Evolutionary conservation across 1,140 invertebrate genomes (phyloP).

Genomic region (Phymastichus coffea): DNA sequence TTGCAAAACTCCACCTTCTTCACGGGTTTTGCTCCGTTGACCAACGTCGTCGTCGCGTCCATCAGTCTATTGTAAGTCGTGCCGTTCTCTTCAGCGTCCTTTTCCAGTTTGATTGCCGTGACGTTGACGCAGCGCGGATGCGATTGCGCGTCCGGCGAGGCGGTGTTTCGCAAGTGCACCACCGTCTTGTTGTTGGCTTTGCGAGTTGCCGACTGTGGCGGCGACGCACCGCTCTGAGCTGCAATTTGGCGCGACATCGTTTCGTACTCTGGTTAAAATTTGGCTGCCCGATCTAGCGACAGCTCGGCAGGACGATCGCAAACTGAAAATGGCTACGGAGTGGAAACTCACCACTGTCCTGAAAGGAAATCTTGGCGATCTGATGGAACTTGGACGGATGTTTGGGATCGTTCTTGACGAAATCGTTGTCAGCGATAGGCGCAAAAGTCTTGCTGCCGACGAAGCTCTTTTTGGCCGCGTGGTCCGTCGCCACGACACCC

Average conservation of each 20-base stretch:
- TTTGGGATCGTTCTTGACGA: slow-evolving; percentile 21
- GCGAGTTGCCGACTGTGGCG: background rate
- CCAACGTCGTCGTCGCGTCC: background rate
- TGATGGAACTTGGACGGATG: slow-evolving; percentile 20
- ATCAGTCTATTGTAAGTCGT: background rate
- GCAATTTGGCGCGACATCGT: background rate
- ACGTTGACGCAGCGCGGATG: slow-evolving; percentile 30
- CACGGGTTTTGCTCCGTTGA: slow-evolving; percentile 6
- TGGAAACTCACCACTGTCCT: slow-evolving; percentile 11
- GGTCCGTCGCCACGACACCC: background rate
- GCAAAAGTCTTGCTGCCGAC: background rate
- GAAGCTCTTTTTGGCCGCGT: background rate
- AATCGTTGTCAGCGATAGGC: slow-evolving; percentile 22
- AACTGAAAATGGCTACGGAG: no score
- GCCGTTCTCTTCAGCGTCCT: slow-evolving; percentile 21
- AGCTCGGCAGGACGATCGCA: no score
- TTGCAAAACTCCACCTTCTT: slow-evolving; percentile 84
- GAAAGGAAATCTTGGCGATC: slow-evolving; percentile 5
- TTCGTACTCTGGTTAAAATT: background rate
- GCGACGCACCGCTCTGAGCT: background rate
- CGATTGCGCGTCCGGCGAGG: slow-evolving; percentile 42
- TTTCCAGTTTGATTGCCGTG: slow-evolving; percentile 13
- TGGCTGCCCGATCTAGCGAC: no score
- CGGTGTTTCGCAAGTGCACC: slow-evolving; percentile 33
- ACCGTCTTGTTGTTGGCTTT: slow-evolving; percentile 34